Conservation (phyloP, 2,113 vertebrate genomes). For the Anguilla rostrata region DNA sequence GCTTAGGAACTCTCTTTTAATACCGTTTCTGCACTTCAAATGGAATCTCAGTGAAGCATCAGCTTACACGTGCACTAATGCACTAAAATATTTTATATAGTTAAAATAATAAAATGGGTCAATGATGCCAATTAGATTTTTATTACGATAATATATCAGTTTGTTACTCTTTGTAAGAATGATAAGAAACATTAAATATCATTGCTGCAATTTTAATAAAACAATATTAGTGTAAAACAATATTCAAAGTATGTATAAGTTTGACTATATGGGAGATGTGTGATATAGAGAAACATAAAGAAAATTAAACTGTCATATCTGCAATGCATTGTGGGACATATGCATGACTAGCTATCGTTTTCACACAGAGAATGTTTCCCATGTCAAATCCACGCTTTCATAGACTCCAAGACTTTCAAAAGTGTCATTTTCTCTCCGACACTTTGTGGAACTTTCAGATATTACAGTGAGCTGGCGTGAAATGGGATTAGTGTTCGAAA, state of each 20-base stretch:
- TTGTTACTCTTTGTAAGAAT: too few species aligned
- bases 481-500: constrained; percentile 66
- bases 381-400: constrained; percentile 55
- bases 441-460: constrained; percentile 51
- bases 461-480: constrained; percentile 60
- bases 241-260: too few species aligned
- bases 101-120: too few species aligned
- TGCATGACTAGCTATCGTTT: constrained; percentile 2
- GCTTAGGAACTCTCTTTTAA: not conserved
- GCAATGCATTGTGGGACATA: not conserved
- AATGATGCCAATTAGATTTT: too few species aligned
- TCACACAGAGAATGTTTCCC: constrained; percentile 43
- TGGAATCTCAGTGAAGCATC: not conserved
- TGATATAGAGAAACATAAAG: not conserved
- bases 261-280: too few species aligned
- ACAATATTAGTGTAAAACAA: too few species aligned
- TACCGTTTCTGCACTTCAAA: not conserved
- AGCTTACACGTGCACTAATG: not conserved
- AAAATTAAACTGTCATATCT: not conserved
- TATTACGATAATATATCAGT: too few species aligned
- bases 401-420: constrained; percentile 54
- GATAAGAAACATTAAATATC: too few species aligned
- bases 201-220: too few species aligned
- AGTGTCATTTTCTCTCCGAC: constrained; percentile 41
- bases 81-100: not conserved